These are phyloP conservation scores for Acromyrmex echinatior DNA, from an alignment of 1,140 invertebrate genomes.

Conservation along the genomic window DNA sequence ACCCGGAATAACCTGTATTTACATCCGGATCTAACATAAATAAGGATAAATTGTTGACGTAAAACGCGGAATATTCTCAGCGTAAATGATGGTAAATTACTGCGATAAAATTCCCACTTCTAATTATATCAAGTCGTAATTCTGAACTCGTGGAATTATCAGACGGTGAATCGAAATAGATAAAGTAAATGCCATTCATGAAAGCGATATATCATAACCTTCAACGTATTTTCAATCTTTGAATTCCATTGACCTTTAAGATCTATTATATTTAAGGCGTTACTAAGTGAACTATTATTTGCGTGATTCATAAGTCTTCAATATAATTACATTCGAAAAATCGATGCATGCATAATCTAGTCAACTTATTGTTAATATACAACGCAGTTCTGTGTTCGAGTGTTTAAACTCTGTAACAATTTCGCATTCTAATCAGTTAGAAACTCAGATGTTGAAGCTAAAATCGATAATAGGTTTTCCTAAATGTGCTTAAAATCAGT, in stretches of 20 bases:
- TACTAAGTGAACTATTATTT: background rate
- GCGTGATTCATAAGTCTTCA: background rate
- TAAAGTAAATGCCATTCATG: background rate
- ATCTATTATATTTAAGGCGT: background rate
- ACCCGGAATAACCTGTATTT: constrained; percentile 36
- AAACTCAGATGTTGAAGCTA: background rate
- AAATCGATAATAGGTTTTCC: background rate
- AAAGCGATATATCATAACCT: background rate
- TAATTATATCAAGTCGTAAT: constrained; percentile 5
- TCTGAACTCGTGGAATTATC: constrained; percentile 15
- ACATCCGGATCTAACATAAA: constrained; percentile 29
- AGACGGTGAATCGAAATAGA: background rate
- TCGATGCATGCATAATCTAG: background rate
- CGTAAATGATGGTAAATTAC: constrained; percentile 29
- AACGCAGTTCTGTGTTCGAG: background rate
- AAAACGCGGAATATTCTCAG: background rate
- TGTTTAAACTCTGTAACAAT: background rate
- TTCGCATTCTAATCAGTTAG: constrained; percentile 9
- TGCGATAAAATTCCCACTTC: constrained; percentile 37
- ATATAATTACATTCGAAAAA: background rate
- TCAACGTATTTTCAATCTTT: background rate
- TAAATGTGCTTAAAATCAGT: too few relatives aligned
- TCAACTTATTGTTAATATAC: background rate
- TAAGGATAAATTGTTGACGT: constrained; percentile 43
- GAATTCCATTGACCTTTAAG: background rate